A percentile compares a stretch with the other conserved stretches of the same genome.
phyloP scores from a whole-genome alignment of 2,797 vertebrate species.

The Artibeus lituratus region DNA sequence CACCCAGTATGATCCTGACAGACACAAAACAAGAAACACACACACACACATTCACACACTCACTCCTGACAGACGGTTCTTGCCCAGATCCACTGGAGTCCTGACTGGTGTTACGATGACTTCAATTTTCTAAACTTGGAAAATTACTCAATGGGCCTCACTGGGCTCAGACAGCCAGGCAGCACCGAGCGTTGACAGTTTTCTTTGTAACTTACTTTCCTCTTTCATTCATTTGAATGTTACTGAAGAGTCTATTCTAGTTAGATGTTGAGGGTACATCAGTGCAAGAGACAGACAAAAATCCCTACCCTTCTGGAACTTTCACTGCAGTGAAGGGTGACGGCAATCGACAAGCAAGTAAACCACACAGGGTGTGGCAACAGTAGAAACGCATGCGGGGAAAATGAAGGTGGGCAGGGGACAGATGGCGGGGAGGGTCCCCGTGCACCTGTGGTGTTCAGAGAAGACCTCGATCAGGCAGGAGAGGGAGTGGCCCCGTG shows the following conservation, averaged over 20 bases:
- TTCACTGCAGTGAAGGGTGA: background rate
- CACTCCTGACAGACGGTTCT: background rate
- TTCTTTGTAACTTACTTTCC: background rate
- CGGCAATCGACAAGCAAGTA: background rate
- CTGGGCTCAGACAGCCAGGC: background rate
- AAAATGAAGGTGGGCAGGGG: background rate
- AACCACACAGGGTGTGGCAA: fast-evolving
- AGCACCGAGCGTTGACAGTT: background rate
- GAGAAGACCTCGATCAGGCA: background rate
- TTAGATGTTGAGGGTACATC: background rate
- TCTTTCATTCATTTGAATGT: background rate
- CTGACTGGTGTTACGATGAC: background rate
- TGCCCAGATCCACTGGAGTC: background rate
- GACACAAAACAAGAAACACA: background rate
- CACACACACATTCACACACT: too few species aligned
- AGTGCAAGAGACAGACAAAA: background rate
- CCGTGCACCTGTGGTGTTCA: background rate
- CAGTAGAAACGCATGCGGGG: background rate
- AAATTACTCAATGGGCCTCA: background rate
- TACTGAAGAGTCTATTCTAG: background rate
- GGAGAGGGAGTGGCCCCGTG: background rate
- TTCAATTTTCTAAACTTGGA: slow-evolving; percentile 9
- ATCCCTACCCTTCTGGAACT: background rate
- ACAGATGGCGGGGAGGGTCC: background rate
- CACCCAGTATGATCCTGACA: background rate